Evolutionary conservation across 2,797 vertebrate species (phyloP).

Genomic region (Buphagus erythrorhynchus): DNA sequence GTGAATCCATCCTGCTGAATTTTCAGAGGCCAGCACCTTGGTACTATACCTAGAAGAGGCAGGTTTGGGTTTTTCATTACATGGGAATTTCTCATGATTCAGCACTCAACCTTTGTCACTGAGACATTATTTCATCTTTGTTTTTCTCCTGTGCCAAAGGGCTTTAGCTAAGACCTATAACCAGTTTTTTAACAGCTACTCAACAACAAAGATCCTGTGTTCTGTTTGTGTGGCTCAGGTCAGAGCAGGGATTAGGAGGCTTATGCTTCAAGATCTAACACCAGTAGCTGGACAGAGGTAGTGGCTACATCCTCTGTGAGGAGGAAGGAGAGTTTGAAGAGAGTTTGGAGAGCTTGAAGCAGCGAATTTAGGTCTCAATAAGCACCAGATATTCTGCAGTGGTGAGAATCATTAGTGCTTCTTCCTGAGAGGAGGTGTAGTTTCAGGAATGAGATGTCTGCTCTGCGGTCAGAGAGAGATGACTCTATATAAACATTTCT

Average conservation of each 20-base stretch:
- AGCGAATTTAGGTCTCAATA: neutral
- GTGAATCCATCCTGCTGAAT: neutral
- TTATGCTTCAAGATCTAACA: neutral
- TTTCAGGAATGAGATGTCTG: conserved; percentile 38
- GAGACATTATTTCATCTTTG: neutral
- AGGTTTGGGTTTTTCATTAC: neutral
- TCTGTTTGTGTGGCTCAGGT: neutral
- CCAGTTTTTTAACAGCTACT: neutral
- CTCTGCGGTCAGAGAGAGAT: conserved; percentile 12
- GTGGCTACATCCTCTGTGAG: neutral
- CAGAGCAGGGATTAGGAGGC: neutral
- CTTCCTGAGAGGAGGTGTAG: conserved; percentile 30
- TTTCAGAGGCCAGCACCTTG: neutral
- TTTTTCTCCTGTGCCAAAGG: neutral
- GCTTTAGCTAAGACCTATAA: neutral
- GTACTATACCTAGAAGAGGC: neutral
- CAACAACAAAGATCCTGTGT: neutral
- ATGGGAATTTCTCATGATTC: neutral
- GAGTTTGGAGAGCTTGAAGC: neutral
- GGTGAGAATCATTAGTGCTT: neutral
- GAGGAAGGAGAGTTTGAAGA: neutral
- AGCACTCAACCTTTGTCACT: neutral
- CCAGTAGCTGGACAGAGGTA: neutral
- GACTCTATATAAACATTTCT: conserved; percentile 5
- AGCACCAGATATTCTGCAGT: neutral